phyloP scores from a whole-genome alignment of 2,113 vertebrate genomes.

The Colossoma macropomum region DNA sequence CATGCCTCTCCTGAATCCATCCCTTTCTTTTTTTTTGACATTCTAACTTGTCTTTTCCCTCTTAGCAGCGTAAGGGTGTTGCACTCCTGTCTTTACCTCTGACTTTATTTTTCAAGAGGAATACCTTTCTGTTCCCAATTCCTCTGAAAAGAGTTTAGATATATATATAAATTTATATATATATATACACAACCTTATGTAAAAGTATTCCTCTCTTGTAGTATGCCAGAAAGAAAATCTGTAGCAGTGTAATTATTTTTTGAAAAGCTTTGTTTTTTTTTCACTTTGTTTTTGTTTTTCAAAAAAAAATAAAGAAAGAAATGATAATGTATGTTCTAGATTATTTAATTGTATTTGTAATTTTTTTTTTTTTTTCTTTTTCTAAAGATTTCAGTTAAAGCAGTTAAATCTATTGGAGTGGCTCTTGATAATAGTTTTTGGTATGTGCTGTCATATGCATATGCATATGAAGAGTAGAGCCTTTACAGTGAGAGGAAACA shows the following conservation, averaged over 20 bases:
- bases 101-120: slow-evolving; percentile 50
- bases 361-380: too few species aligned
- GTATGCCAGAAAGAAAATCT: slow-evolving; percentile 70
- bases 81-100: slow-evolving; percentile 21
- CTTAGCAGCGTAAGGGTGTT: slow-evolving; percentile 32
- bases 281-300: slow-evolving; percentile 74
- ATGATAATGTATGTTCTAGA: not conserved
- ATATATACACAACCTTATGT: slow-evolving; percentile 79
- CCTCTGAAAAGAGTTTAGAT: slow-evolving; percentile 67
- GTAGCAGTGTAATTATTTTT: slow-evolving; percentile 85
- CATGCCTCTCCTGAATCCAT: slow-evolving; percentile 29
- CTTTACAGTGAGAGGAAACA: too few species aligned
- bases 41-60: not conserved
- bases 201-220: slow-evolving; percentile 78
- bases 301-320: slow-evolving; percentile 71
- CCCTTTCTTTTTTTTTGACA: too few species aligned
- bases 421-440: too few species aligned
- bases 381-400: too few species aligned
- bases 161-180: slow-evolving; percentile 73
- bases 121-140: slow-evolving; percentile 61
- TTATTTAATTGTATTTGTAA: not conserved
- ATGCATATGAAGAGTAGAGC: too few species aligned
- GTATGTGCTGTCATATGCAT: too few species aligned
- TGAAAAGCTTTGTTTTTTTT: slow-evolving; percentile 72
- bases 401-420: too few species aligned